phyloP scores from a whole-genome alignment of 2,797 vertebrate species.

The Semaprochilodus insignis region DNA sequence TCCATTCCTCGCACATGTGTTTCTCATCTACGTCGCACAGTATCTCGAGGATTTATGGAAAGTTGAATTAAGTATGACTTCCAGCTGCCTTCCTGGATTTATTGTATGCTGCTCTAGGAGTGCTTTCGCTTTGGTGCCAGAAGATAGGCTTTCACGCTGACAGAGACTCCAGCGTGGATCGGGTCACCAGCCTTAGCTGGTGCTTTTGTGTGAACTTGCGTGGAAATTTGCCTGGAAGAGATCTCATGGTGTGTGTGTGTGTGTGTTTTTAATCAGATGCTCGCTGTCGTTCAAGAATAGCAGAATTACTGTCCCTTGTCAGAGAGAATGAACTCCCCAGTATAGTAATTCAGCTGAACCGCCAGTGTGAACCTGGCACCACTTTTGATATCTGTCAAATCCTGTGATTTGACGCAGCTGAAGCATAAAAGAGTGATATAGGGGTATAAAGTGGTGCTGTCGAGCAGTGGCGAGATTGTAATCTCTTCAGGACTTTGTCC shows the following conservation, averaged over 20 bases:
- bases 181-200: conserved; percentile 36
- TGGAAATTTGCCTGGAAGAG: background rate
- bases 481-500: conserved; percentile 35
- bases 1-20: conserved; percentile 73
- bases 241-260: background rate
- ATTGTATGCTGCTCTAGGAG: conserved; percentile 66
- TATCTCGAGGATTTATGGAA: conserved; percentile 81
- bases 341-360: background rate
- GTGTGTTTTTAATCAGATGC: background rate
- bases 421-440: background rate
- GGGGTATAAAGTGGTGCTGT: background rate
- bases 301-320: background rate
- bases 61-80: conserved; percentile 76
- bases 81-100: conserved; percentile 73
- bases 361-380: background rate
- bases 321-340: background rate
- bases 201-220: conserved; percentile 11
- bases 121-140: conserved; percentile 68
- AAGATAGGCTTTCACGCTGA: conserved; percentile 53
- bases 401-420: background rate
- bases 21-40: conserved; percentile 74
- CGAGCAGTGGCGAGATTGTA: background rate
- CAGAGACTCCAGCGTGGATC: conserved; percentile 23
- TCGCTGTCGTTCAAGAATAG: background rate
- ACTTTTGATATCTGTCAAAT: background rate